Base-by-base conservation (phyloP, 2,888 invertebrate genomes). In the Maniola hyperantus region DNA sequence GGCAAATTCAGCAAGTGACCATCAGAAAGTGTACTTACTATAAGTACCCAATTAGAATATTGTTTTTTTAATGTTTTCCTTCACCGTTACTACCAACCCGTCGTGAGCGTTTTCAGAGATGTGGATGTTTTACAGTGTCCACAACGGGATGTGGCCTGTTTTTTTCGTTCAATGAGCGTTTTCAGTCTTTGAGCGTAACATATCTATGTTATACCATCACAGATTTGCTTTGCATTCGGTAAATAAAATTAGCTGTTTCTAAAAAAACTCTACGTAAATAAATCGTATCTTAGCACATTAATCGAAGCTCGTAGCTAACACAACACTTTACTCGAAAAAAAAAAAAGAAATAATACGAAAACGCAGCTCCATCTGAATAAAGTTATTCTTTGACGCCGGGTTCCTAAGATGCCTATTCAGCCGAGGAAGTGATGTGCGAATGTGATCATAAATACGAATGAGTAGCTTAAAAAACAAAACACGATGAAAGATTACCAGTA, bases 191-290 rank as follows among this genome's bases (percentile, higher is more conserved):
- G 26, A 26, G 26, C 26, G 26, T 26, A 26, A 26, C 26, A 26
- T 26, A 88, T 86, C 85, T 89, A 88, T 83, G 84, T 86, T 85
- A 84, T 87, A 88, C 85, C 87, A 91, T 91, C 90, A 91, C 90
- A 91, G 90, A 90, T 89, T 83, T 89, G 88, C 88, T 89, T 89
- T 88, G 89, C 87, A 81, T 81, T 83, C 78, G 72, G 81, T 82
- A 83, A 85, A 86, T 81, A 80, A 77, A 77, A 76, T 11, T 39
- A 39, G 26, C 26, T 26, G 26, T 26, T 26, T 4, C 26, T 26
- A 4, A 26, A n/a, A n/a, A n/a, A n/a, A n/a, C n/a, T n/a, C n/a
- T n/a, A n/a, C 53, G 34, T n/a, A 54, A 34, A 54, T 34, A 34
- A 54, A 54, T 8, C 34, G 33, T n/a, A 15, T 34, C 36, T 15